Conservation (phyloP, 2,113 vertebrate genomes). For the Cacatua alba region DNA sequence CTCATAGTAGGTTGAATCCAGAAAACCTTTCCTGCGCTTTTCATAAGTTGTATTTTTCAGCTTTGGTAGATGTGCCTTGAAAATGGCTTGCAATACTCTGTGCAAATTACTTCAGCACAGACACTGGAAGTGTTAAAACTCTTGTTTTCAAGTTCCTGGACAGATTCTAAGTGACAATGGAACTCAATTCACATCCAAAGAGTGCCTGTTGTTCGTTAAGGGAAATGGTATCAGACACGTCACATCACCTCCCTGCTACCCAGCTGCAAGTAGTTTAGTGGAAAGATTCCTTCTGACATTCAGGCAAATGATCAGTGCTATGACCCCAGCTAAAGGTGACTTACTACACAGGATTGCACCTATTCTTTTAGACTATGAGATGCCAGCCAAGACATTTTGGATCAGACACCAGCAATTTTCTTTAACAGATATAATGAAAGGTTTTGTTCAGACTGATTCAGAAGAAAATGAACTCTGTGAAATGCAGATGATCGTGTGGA, state of each 20-base stretch:
- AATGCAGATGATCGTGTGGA: neutral
- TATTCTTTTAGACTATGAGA: neutral
- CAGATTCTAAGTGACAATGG: slow-evolving; percentile 28
- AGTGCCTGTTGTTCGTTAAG: neutral
- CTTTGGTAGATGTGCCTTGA: neutral
- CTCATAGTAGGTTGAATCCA: neutral
- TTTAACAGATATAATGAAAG: neutral
- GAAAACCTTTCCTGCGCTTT: neutral
- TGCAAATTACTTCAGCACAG: slow-evolving; percentile 5
- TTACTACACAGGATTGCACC: neutral
- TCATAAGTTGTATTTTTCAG: neutral
- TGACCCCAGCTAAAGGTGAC: neutral
- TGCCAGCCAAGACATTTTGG: neutral
- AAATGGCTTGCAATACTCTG: neutral
- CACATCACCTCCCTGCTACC: neutral
- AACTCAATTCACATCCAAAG: slow-evolving; percentile 33
- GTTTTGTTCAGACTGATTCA: neutral
- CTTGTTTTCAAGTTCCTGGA: slow-evolving; percentile 4
- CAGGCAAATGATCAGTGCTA: neutral
- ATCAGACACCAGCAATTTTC: neutral
- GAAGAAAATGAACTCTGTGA: neutral
- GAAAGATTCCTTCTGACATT: neutral
- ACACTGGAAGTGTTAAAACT: neutral
- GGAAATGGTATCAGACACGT: neutral
- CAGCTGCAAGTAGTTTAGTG: neutral